Conservation (phyloP, 2,113 vertebrate species). For the Indicator indicator region DNA sequence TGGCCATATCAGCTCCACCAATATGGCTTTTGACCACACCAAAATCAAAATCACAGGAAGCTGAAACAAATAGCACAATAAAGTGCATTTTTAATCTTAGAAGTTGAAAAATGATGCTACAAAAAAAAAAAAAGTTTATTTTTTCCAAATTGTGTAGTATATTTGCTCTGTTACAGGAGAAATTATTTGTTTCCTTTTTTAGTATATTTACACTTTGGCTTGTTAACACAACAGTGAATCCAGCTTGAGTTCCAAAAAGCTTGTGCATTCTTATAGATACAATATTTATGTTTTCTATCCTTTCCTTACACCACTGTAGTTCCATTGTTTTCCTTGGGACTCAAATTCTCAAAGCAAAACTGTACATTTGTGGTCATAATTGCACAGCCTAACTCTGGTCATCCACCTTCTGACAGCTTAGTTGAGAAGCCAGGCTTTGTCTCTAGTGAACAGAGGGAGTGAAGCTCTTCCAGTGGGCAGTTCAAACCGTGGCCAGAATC, state of each 20-base stretch:
- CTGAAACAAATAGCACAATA: background rate
- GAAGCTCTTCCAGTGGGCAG: background rate
- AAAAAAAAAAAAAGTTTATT: background rate
- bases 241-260: background rate
- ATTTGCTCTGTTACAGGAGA: background rate
- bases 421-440: background rate
- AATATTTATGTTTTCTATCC: background rate
- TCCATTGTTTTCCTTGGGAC: background rate
- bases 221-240: background rate
- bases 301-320: background rate
- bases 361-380: rapidly evolving
- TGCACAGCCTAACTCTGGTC: background rate
- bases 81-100: background rate
- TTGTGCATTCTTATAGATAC: background rate
- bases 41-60: background rate
- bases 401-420: background rate
- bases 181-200: background rate
- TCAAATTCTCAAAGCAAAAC: background rate
- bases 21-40: background rate
- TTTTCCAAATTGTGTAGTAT: background rate
- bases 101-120: background rate
- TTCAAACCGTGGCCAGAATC: background rate
- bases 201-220: background rate
- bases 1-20: background rate
- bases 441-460: background rate